Conservation (phyloP, 2,113 vertebrate species). For the Addax nasomaculatus region DNA sequence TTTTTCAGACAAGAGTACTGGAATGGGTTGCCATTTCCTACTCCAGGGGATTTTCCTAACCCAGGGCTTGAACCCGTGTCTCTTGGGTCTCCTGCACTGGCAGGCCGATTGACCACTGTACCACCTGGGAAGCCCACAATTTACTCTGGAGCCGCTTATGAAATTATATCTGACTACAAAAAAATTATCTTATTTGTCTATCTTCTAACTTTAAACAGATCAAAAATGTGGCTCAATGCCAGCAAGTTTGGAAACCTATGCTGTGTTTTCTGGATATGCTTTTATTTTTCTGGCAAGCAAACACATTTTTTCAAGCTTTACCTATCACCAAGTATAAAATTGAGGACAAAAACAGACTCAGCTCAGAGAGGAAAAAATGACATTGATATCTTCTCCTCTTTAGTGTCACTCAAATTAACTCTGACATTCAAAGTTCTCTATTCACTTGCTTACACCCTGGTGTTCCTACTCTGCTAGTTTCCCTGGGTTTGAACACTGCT, state of each 20-base stretch:
- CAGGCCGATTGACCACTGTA: neutral
- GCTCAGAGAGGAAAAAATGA: neutral
- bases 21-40: neutral
- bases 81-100: neutral
- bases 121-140: neutral
- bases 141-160: neutral
- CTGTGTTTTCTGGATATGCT: neutral
- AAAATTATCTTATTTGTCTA: neutral
- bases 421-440: constrained; percentile 10
- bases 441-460: neutral
- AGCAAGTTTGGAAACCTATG: neutral
- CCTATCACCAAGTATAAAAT: neutral
- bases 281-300: neutral
- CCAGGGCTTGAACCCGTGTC: neutral
- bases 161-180: neutral
- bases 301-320: neutral
- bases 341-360: neutral
- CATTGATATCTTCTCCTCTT: neutral
- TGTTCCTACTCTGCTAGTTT: neutral
- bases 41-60: neutral
- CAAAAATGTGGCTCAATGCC: neutral
- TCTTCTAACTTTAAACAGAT: constrained; percentile 6
- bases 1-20: neutral
- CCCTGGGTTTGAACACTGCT: neutral
- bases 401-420: neutral